Conservation (phyloP, 2,113 vertebrate species). For the Erythrolamprus reginae region DNA sequence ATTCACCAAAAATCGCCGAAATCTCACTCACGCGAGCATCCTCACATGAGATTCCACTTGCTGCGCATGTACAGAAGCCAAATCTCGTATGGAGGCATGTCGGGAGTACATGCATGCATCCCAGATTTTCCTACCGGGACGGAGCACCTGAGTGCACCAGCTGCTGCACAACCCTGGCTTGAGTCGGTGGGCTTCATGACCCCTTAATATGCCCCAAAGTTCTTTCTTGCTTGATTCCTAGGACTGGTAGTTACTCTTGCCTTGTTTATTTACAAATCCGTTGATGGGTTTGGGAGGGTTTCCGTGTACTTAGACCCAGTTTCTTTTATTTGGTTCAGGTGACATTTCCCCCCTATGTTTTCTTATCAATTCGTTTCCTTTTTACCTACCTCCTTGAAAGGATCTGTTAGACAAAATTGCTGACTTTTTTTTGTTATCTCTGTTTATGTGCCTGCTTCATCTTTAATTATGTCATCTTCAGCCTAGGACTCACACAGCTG, state of each 20-base stretch:
- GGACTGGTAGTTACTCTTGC: neutral
- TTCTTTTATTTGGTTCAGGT: neutral
- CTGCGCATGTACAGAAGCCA: too few species aligned
- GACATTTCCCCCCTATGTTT: neutral
- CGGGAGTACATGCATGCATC: too few species aligned
- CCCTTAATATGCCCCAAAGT: neutral
- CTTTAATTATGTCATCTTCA: neutral
- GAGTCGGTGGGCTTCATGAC: neutral
- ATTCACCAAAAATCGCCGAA: too few species aligned
- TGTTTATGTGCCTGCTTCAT: neutral
- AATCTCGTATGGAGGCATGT: too few species aligned
- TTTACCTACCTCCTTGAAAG: neutral
- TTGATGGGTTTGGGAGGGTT: neutral
- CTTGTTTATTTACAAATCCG: neutral
- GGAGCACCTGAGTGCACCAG: too few species aligned
- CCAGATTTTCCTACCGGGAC: too few species aligned
- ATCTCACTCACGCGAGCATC: too few species aligned
- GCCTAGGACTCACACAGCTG: neutral
- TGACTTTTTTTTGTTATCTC: neutral
- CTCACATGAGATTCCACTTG: too few species aligned
- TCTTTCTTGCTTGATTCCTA: neutral
- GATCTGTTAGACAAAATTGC: neutral
- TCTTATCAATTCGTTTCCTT: neutral
- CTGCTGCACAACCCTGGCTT: too few species aligned
- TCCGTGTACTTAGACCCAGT: neutral